phyloP scores from a whole-genome alignment of 2,113 vertebrate species.

The Eubucco bourcierii region DNA sequence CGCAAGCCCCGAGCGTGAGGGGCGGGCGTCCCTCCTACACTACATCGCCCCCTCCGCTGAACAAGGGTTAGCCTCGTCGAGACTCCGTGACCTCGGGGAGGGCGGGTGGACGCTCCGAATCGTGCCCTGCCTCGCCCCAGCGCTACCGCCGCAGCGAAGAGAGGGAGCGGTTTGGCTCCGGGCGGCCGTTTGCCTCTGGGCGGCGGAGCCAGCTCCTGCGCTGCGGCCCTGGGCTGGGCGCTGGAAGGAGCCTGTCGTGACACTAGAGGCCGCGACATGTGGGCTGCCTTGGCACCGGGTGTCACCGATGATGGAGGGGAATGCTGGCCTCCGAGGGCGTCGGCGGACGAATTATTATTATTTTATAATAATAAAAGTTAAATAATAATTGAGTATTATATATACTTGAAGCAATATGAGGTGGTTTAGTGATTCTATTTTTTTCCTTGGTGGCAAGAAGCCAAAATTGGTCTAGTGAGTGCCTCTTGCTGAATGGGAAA shows the following conservation, averaged over 20 bases:
- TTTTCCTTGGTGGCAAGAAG: background rate
- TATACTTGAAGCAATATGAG: background rate
- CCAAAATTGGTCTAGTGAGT: background rate
- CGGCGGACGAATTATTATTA: background rate
- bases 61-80: no score
- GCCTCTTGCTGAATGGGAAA: background rate
- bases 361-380: background rate
- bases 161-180: background rate
- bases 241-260: background rate
- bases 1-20: no score
- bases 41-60: no score
- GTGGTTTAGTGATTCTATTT: background rate
- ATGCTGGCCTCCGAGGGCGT: background rate
- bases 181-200: no score
- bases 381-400: background rate
- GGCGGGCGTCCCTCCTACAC: no score
- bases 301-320: slow-evolving; percentile 10
- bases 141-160: background rate
- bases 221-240: background rate
- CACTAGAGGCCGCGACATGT: background rate
- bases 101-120: no score
- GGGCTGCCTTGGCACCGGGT: slow-evolving; percentile 29
- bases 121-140: background rate
- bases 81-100: no score
- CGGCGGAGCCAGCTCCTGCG: background rate